phyloP scores from a whole-genome alignment of 2,113 vertebrate species.

The Scytalopus superciliaris region DNA sequence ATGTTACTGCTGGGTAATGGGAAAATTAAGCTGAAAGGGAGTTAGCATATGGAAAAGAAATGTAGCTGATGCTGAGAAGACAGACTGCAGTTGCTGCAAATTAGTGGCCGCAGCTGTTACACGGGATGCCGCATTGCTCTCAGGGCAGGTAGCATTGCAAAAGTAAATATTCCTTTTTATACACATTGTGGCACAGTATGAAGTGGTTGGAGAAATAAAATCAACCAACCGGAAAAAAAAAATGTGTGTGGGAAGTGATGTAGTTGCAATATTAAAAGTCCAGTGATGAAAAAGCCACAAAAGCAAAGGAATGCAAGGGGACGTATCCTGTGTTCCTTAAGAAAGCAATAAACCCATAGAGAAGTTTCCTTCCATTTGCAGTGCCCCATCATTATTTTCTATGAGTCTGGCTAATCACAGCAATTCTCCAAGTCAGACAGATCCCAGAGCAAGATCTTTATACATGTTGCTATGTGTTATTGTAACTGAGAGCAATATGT shows the following conservation, averaged over 20 bases:
- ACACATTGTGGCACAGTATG: not conserved
- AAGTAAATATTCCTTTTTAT: conserved; percentile 25
- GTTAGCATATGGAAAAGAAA: conserved; percentile 56
- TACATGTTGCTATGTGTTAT: not conserved
- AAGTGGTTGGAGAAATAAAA: not conserved
- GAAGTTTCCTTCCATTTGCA: not conserved
- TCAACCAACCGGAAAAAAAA: not conserved
- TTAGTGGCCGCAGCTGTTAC: conserved; percentile 48
- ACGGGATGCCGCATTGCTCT: not conserved
- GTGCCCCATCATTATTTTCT: not conserved
- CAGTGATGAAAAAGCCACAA: not conserved
- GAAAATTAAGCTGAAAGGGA: conserved; percentile 50
- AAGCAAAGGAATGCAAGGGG: not conserved
- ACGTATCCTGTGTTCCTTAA: not conserved
- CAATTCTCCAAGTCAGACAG: not conserved
- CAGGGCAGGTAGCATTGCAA: not conserved
- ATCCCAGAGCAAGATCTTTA: not conserved
- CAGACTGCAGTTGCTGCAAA: conserved; percentile 20
- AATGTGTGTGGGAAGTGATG: not conserved
- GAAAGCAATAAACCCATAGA: not conserved
- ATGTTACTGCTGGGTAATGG: conserved; percentile 41
- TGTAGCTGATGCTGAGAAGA: conserved; percentile 26
- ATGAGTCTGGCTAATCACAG: not conserved
- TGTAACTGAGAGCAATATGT: not conserved
- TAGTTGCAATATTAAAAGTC: not conserved